Conservation (phyloP, 2,888 invertebrate species). For the Plebejus anna region DNA sequence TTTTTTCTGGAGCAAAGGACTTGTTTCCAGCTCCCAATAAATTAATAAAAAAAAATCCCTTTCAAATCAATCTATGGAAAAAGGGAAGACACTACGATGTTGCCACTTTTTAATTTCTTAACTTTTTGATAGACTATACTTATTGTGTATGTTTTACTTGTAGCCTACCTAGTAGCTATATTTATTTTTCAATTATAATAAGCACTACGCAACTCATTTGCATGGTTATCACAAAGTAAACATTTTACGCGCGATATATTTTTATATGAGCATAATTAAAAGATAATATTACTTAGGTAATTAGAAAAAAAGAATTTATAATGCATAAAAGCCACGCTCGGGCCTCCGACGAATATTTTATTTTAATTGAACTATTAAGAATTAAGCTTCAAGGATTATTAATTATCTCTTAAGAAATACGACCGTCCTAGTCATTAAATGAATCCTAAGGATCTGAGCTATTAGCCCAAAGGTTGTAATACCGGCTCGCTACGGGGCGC, state of each 20-base stretch:
- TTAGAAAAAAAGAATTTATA: conserved; percentile 10
- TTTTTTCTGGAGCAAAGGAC: too few relatives aligned
- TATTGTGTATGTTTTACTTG: too few relatives aligned
- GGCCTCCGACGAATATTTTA: conserved; percentile 1
- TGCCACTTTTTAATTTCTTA: too few relatives aligned
- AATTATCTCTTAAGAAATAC: not conserved
- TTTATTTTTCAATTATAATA: not conserved
- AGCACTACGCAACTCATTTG: not conserved
- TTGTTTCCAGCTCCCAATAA: too few relatives aligned
- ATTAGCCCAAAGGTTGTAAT: conserved; percentile 21
- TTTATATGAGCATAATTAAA: conserved; percentile 20
- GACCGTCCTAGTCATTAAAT: conserved; percentile 12
- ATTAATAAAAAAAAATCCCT: too few relatives aligned
- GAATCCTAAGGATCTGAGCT: conserved; percentile 19
- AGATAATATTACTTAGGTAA: conserved; percentile 17
- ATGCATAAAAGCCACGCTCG: not conserved
- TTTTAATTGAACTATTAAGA: not conserved
- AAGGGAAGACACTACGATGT: too few relatives aligned
- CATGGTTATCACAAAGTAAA: conserved; percentile 5
- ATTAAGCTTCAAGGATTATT: not conserved
- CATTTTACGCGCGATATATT: conserved; percentile 10
- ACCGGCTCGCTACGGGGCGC: conserved; percentile 38
- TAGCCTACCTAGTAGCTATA: not conserved
- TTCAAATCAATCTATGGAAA: too few relatives aligned
- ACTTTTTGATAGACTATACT: too few relatives aligned